Evolutionary conservation across 2,888 invertebrate genomes (phyloP).

Genomic region (Drosophila kokeensis): DNA sequence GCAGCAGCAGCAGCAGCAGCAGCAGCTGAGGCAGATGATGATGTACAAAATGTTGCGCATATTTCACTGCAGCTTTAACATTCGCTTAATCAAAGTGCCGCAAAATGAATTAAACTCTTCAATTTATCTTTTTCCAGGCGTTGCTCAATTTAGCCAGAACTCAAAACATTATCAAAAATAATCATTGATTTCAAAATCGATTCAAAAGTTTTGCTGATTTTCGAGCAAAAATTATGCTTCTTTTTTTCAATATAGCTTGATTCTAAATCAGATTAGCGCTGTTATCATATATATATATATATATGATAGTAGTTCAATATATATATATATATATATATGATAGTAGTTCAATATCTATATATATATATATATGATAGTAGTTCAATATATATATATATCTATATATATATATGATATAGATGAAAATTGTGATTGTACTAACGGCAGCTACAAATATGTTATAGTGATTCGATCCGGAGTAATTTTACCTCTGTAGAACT

Average conservation of each 20-base stretch:
- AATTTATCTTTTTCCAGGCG: not conserved
- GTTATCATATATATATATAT: no score
- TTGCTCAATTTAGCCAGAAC: not conserved
- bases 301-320: no score
- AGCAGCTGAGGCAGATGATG: not conserved
- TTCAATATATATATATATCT: no score
- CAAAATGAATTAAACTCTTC: not conserved
- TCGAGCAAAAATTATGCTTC: not conserved
- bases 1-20: not conserved
- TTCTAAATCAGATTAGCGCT: not conserved
- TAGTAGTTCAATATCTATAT: no score
- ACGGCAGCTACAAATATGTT: no score
- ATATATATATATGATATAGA: no score
- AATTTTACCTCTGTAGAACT: not conserved
- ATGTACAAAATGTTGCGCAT: not conserved
- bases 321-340: no score
- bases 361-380: no score
- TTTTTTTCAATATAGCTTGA: not conserved
- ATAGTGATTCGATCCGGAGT: no score
- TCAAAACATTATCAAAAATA: not conserved
- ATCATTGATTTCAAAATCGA: not conserved
- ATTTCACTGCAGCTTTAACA: slow-evolving; percentile 18
- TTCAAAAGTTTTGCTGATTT: not conserved
- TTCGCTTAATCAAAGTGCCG: not conserved
- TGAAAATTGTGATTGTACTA: no score